Evolutionary conservation across 2,888 invertebrate species (phyloP).

Genomic region (Drosophila percnosoma): DNA sequence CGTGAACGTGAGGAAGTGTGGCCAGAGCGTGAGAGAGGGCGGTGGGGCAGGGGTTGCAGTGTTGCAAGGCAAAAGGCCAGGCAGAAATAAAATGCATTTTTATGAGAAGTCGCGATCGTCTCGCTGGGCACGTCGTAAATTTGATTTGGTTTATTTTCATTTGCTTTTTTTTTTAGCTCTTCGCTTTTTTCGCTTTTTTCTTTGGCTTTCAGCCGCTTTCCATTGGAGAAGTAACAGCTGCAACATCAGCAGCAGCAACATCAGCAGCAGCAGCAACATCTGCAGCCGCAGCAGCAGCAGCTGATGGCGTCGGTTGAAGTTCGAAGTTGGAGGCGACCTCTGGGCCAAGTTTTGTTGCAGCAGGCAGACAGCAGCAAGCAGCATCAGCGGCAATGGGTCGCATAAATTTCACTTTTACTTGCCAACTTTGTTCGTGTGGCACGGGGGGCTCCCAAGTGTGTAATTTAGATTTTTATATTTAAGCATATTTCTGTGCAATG

Average conservation of each 20-base stretch:
- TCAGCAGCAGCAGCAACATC: not conserved
- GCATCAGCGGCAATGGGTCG: slow-evolving; percentile 38
- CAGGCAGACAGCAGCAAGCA: not conserved
- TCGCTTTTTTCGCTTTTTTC: slow-evolving; percentile 7
- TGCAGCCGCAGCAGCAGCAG: slow-evolving; percentile 19
- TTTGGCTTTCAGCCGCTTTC: slow-evolving; percentile 49
- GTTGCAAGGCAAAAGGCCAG: slow-evolving; percentile 32
- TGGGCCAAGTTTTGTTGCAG: slow-evolving; percentile 48
- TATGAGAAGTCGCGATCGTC: slow-evolving; percentile 58
- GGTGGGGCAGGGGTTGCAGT: not conserved
- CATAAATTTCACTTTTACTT: slow-evolving; percentile 79
- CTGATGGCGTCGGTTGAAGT: slow-evolving; percentile 50
- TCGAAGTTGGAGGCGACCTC: slow-evolving; percentile 57
- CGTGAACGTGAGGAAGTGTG: slow-evolving; percentile 32
- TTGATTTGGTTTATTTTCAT: slow-evolving; percentile 80
- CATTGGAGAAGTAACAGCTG: slow-evolving; percentile 34
- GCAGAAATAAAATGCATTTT: slow-evolving; percentile 62
- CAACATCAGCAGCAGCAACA: slow-evolving; percentile 1
- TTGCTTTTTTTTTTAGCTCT: slow-evolving; percentile 43
- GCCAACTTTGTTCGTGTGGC: slow-evolving; percentile 9
- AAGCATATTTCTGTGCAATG: slow-evolving; percentile 40
- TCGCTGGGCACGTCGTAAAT: slow-evolving; percentile 78
- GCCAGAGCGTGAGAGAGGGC: not conserved
- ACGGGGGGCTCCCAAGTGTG: slow-evolving; percentile 15
- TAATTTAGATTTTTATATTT: slow-evolving; percentile 59